A percentile compares a stretch with the other conserved stretches of the same genome.
phyloP scores from a whole-genome alignment of 1,140 invertebrate species.

The Frieseomelitta varia region DNA sequence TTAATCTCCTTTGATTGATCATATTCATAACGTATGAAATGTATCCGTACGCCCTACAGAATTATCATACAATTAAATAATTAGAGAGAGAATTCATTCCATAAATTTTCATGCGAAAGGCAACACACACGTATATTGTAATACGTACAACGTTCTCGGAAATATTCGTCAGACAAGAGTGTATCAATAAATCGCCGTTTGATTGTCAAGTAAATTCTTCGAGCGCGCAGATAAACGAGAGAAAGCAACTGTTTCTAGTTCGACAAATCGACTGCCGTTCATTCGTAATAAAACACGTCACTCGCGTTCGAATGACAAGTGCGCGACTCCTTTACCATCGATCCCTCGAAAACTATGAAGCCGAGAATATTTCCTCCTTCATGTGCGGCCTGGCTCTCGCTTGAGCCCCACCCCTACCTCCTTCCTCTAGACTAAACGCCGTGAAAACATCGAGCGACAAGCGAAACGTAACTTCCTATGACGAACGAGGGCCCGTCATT shows the following conservation, averaged over 20 bases:
- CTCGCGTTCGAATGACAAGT: background rate
- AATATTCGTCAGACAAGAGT: background rate
- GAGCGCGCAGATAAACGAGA: background rate
- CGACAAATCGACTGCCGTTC: background rate
- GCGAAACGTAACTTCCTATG: slow-evolving; percentile 23
- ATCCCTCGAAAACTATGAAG: background rate
- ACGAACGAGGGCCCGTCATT: slow-evolving; percentile 15
- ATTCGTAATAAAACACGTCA: slow-evolving; percentile 20
- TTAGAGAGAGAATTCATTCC: background rate
- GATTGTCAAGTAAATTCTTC: background rate
- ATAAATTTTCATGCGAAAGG: background rate
- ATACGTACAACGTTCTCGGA: background rate
- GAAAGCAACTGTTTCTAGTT: background rate
- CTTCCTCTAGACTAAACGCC: background rate
- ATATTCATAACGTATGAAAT: background rate
- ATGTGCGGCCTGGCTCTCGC: background rate
- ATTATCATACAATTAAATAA: background rate
- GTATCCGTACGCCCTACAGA: background rate
- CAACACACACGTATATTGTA: too few relatives aligned
- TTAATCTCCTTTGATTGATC: background rate
- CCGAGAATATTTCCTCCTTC: background rate
- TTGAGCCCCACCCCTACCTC: background rate
- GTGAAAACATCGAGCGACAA: slow-evolving; percentile 14
- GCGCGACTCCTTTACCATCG: background rate
- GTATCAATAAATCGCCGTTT: background rate